A percentile compares a stretch with the other conserved stretches of the same genome.
phyloP scores from a whole-genome alignment of 2,113 vertebrate genomes.

The Semicossyphus pulcher region DNA sequence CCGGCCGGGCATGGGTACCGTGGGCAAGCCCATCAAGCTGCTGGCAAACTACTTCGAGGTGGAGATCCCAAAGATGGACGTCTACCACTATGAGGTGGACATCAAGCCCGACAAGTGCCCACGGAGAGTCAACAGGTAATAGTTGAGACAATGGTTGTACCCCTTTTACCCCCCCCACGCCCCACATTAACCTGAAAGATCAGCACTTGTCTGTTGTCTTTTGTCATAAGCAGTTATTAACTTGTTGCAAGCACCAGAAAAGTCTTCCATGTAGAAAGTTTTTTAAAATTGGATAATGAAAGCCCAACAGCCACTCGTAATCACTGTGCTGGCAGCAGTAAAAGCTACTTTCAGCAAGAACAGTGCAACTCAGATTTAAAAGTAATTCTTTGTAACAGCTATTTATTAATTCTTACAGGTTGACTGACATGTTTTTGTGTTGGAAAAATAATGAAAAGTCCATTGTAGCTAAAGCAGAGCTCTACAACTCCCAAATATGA shows the following conservation, averaged over 20 bases:
- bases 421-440: not conserved
- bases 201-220: not conserved
- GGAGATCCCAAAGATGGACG: slow-evolving; percentile 99
- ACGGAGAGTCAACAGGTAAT: slow-evolving; percentile 98
- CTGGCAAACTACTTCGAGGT: slow-evolving; percentile 99
- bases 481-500: not conserved
- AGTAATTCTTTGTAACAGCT: not conserved
- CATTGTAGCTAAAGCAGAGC: not conserved
- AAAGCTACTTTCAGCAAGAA: slow-evolving; percentile 18
- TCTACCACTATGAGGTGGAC: slow-evolving; percentile 99
- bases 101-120: slow-evolving; percentile 99
- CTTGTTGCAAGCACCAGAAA: slow-evolving; percentile 18
- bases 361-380: slow-evolving; percentile 7
- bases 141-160: no score
- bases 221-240: not conserved
- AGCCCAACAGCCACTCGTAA: slow-evolving; percentile 33
- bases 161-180: no score
- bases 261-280: slow-evolving; percentile 6
- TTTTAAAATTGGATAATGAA: slow-evolving; percentile 36
- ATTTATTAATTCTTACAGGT: not conserved
- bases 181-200: no score
- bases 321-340: slow-evolving; percentile 11
- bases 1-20: slow-evolving; percentile 97
- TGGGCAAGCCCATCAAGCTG: slow-evolving; percentile 99
- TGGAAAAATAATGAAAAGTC: not conserved